A percentile compares a stretch with the other conserved stretches of the same genome.
Conservation (phyloP, 1,140 invertebrate species). For the Aricia agestis region DNA sequence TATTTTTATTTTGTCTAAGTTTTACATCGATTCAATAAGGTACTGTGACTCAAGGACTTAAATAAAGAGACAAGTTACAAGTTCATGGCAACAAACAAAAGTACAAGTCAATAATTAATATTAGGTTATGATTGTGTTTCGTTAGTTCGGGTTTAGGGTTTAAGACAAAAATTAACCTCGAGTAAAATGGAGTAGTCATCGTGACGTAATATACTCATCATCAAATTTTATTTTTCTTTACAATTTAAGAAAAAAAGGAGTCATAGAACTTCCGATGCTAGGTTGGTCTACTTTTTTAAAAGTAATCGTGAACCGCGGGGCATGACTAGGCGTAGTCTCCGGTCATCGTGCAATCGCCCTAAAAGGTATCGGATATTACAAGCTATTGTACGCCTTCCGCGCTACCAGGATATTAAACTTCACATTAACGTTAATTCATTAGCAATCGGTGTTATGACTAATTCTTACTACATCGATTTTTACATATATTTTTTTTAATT, state of each 20-base stretch:
- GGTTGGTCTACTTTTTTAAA: not conserved
- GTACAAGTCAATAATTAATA: too few relatives aligned
- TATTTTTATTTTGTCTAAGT: too few relatives aligned
- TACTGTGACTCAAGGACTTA: too few relatives aligned
- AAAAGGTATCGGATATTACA: not conserved
- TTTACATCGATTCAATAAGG: too few relatives aligned
- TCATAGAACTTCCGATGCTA: not conserved
- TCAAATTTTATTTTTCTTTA: too few relatives aligned
- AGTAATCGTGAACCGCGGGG: not conserved
- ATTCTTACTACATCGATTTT: constrained; percentile 1
- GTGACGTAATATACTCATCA: too few relatives aligned
- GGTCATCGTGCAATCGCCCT: not conserved
- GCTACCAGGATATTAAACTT: not conserved
- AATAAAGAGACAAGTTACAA: too few relatives aligned
- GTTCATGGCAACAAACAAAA: too few relatives aligned
- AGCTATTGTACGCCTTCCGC: not conserved
- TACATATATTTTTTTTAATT: not conserved
- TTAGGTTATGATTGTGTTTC: too few relatives aligned
- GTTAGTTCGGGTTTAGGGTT: too few relatives aligned
- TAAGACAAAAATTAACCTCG: too few relatives aligned
- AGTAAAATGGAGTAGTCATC: too few relatives aligned
- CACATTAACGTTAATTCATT: not conserved
- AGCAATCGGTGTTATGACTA: not conserved
- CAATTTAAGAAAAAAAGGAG: not conserved
- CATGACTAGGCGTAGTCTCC: not conserved